Percentiles rank a stretch among this genome's conserved stretches.
These are phyloP conservation scores for Paratrypauchen microcephalus DNA, from an alignment of 2,797 vertebrate genomes.

Conservation along the genomic window DNA sequence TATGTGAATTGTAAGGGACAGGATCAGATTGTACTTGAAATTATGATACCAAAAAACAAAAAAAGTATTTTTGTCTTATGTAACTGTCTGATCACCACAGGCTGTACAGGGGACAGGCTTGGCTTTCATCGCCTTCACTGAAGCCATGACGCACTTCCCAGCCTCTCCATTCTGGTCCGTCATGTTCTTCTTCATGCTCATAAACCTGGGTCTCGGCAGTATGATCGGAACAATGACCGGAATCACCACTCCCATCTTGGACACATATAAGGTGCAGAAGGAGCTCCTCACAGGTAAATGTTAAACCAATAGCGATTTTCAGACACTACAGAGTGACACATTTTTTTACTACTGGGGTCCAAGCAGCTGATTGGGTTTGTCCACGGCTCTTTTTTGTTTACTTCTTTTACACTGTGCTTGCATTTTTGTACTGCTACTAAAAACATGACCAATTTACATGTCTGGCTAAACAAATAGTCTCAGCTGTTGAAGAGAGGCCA, in stretches of 20 bases:
- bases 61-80: not conserved
- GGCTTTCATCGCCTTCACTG: constrained; percentile 96
- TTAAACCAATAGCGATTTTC: constrained; percentile 10
- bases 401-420: no score
- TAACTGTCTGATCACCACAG: constrained; percentile 58
- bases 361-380: no score
- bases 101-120: constrained; percentile 93
- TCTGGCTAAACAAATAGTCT: no score
- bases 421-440: no score
- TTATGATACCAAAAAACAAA: not conserved
- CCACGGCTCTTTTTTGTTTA: no score
- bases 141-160: constrained; percentile 96
- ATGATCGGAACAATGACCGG: constrained; percentile 98
- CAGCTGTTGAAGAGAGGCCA: no score
- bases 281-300: constrained; percentile 89
- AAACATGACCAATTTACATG: no score
- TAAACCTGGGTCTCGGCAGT: constrained; percentile 93
- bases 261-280: constrained; percentile 93
- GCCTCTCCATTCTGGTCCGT: constrained; percentile 94
- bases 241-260: constrained; percentile 91
- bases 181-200: constrained; percentile 98
- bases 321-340: no score
- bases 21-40: not conserved
- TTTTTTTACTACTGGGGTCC: no score
- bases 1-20: not conserved